Evolutionary conservation across 1,140 invertebrate genomes (phyloP).

Genomic region (Polypedilum vanderplanki): DNA sequence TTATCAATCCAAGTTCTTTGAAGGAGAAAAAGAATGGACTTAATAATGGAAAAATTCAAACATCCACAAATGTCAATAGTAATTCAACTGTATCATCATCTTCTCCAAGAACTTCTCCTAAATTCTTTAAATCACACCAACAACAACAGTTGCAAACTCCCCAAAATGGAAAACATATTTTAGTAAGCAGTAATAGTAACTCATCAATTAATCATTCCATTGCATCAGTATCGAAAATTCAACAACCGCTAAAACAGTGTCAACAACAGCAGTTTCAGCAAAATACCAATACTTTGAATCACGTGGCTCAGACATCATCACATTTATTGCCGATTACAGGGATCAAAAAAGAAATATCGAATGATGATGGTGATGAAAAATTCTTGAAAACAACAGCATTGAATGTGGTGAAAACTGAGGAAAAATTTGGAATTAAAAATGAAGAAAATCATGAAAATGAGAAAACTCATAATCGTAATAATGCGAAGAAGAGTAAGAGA

Average conservation of each 20-base stretch:
- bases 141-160: not conserved
- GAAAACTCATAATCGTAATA: not conserved
- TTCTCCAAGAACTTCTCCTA: not conserved
- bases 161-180: no score
- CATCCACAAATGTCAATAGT: not conserved
- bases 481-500: not conserved
- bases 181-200: not conserved
- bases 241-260: not conserved
- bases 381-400: not conserved
- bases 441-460: not conserved
- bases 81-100: not conserved
- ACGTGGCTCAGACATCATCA: not conserved
- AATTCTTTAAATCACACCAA: conserved; percentile 11
- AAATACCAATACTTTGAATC: not conserved
- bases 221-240: not conserved
- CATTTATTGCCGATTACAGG: not conserved
- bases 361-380: not conserved
- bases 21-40: not conserved
- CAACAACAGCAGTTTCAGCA: not conserved
- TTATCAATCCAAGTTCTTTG: not conserved
- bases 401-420: not conserved
- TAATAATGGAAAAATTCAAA: conserved; percentile 7
- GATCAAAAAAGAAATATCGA: conserved; percentile 1
- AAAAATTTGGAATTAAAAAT: not conserved
- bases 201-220: conserved; percentile 13